A percentile compares a stretch with the other conserved stretches of the same genome.
Evolutionary conservation across 2,888 invertebrate genomes (phyloP).

Genomic region (Esperia sulphurella): DNA sequence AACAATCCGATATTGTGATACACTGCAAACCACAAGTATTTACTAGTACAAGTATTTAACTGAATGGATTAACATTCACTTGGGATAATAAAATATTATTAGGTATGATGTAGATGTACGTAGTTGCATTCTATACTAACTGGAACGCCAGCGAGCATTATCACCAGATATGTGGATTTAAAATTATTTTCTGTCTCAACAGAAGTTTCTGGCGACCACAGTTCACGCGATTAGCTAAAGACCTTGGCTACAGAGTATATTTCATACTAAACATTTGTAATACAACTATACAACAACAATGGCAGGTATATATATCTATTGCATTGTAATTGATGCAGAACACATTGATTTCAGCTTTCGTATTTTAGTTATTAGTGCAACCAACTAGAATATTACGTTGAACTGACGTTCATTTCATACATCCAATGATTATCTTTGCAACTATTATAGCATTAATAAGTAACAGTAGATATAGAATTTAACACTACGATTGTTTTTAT

Average conservation of each 20-base stretch:
- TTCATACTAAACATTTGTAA: slow-evolving; percentile 27
- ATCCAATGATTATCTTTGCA: slow-evolving; percentile 10
- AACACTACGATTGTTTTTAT: slow-evolving; percentile 14
- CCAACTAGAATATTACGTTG: slow-evolving; percentile 6
- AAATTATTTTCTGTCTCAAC: too few relatives aligned
- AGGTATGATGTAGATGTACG: too few relatives aligned
- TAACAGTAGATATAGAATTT: slow-evolving; percentile 17
- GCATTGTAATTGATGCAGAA: slow-evolving; percentile 61
- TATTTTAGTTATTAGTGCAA: slow-evolving; percentile 9
- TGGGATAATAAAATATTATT: too few relatives aligned
- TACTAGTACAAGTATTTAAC: too few relatives aligned
- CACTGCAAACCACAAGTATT: too few relatives aligned
- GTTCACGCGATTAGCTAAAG: slow-evolving; percentile 15
- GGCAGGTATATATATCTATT: slow-evolving; percentile 56
- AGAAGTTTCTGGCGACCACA: neutral
- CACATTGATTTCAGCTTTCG: slow-evolving; percentile 47
- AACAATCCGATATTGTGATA: too few relatives aligned
- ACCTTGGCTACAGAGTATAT: slow-evolving; percentile 34
- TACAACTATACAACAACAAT: slow-evolving; percentile 45
- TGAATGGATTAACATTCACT: too few relatives aligned
- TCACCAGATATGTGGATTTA: too few relatives aligned
- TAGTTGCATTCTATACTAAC: too few relatives aligned
- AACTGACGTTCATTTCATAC: slow-evolving; percentile 11
- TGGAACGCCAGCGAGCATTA: too few relatives aligned
- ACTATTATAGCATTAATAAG: slow-evolving; percentile 14